phyloP scores from a whole-genome alignment of 1,140 invertebrate species.

The Orussus abietinus region DNA sequence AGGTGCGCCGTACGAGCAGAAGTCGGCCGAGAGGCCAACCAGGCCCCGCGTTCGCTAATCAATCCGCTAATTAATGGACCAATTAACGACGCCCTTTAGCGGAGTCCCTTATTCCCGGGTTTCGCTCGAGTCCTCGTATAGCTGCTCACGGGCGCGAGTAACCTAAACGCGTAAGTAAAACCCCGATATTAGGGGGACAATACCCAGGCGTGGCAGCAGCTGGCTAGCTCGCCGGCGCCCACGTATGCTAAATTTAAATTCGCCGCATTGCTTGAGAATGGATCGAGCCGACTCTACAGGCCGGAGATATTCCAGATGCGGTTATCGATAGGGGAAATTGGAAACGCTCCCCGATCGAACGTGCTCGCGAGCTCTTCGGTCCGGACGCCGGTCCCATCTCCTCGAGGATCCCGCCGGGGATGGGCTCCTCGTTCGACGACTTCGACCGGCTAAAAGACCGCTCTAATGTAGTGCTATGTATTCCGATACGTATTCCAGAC shows the following conservation, averaged over 20 bases:
- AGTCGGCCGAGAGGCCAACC: too few species aligned
- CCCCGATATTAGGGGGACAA: slow-evolving; percentile 13
- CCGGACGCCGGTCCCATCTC: too few species aligned
- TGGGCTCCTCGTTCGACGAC: too few species aligned
- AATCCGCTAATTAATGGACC: slow-evolving; percentile 3
- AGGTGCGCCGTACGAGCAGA: too few species aligned
- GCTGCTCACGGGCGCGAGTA: too few species aligned
- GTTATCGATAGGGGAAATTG: slow-evolving; percentile 23
- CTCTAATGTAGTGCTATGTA: too few species aligned
- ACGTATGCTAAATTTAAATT: slow-evolving; percentile 25
- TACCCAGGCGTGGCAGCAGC: slow-evolving; percentile 18
- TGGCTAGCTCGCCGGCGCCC: slow-evolving; percentile 18
- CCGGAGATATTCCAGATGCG: slow-evolving; percentile 19
- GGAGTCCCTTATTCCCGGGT: not conserved
- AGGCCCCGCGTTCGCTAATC: too few species aligned
- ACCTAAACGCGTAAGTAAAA: slow-evolving; percentile 19
- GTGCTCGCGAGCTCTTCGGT: too few species aligned
- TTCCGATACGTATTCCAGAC: too few species aligned
- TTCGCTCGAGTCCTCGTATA: not conserved
- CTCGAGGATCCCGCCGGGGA: too few species aligned
- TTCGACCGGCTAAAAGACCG: too few species aligned
- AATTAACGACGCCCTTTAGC: slow-evolving; percentile 4
- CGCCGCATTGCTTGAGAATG: too few species aligned
- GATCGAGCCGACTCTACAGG: slow-evolving; percentile 9
- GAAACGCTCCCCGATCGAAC: slow-evolving; percentile 14